Conservation (phyloP, 2,113 vertebrate species). For the Colius striatus region DNA sequence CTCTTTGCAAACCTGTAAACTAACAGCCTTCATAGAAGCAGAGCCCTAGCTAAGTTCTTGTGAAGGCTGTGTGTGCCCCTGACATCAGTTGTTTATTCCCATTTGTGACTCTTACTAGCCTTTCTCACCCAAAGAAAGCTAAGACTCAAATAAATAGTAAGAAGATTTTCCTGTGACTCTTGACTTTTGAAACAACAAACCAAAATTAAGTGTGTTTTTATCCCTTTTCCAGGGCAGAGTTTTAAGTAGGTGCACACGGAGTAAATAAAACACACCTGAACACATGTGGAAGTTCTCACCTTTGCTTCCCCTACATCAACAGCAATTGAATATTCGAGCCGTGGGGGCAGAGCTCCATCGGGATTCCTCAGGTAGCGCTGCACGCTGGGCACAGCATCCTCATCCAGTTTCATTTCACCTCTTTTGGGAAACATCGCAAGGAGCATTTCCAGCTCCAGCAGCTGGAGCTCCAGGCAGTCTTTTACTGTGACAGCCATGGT, state of each 20-base stretch:
- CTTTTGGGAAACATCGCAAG: constrained; percentile 80
- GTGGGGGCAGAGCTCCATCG: constrained; percentile 59
- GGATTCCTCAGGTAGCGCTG: constrained; percentile 61
- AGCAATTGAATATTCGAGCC: constrained; percentile 65
- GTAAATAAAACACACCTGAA: not conserved
- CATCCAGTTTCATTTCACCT: constrained; percentile 73
- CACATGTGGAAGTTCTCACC: constrained; percentile 48
- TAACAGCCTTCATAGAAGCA: not conserved
- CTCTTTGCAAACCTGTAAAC: not conserved
- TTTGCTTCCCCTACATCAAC: constrained; percentile 64
- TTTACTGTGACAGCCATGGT: constrained; percentile 39
- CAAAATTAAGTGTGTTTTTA: accelerated
- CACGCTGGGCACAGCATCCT: constrained; percentile 58
- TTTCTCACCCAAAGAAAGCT: not conserved
- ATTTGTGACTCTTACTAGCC: not conserved
- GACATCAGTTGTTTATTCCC: not conserved
- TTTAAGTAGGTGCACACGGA: not conserved
- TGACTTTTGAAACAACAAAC: not conserved
- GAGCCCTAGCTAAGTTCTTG: not conserved
- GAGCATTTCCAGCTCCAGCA: constrained; percentile 81
- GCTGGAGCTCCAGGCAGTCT: constrained; percentile 79
- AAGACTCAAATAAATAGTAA: not conserved
- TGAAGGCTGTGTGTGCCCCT: not conserved
- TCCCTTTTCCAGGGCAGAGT: not conserved
- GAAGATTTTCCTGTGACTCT: not conserved